Base-by-base conservation (phyloP, 2,797 vertebrate genomes). In the Cryptoblepharus egeriae region DNA sequence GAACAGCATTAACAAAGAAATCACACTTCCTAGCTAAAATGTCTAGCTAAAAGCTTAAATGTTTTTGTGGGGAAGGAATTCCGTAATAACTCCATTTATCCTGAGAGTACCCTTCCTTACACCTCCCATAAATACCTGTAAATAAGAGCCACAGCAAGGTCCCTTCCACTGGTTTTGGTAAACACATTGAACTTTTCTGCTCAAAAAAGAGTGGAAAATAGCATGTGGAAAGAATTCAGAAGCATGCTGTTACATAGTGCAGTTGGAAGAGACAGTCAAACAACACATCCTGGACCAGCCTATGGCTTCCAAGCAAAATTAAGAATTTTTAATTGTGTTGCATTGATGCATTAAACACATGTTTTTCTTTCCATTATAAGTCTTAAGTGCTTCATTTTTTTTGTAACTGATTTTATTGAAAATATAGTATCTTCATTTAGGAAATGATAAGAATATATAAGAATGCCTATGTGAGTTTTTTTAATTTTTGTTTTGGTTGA, bases 351-450 rank as follows among this genome's bases (percentile, higher is more conserved):
- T 39, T 39, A 22, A 70, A 12, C 35, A 28, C 49, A 58, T 77
- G n/a, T 49, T 39, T 69, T n/a, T 35, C 37, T 52, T 68, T 67
- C 32, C n/a, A 57, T 68, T 58, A 79, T 24, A 32, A 24, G n/a
- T 57, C 22, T 42, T 32, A 4, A 57, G 35, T 16, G 26, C 3
- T 74, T 37, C 65, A 35, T 24, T 32, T n/a, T 37, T 72, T 37
- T 49, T 12, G 5, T 18, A 1, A 10, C 4, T 64, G 13, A 64
- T 3, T 32, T 60, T 39, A 39, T 42, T 39, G 16, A 13, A 75
- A 61, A 70, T n/a, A 20, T 70, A 82, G 52, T 69, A 15, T 37
- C 60, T 77, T 26, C 28, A 76, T 77, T 77, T 70, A 37, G 52
- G 32, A 76, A 57, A 35, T 30, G 28, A 20, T 32, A 18, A 35